Percentiles rank a stretch among this genome's conserved stretches.
These are phyloP conservation scores for Drosophila lacertosa DNA, from an alignment of 1,140 invertebrate species.

Conservation along the genomic window DNA sequence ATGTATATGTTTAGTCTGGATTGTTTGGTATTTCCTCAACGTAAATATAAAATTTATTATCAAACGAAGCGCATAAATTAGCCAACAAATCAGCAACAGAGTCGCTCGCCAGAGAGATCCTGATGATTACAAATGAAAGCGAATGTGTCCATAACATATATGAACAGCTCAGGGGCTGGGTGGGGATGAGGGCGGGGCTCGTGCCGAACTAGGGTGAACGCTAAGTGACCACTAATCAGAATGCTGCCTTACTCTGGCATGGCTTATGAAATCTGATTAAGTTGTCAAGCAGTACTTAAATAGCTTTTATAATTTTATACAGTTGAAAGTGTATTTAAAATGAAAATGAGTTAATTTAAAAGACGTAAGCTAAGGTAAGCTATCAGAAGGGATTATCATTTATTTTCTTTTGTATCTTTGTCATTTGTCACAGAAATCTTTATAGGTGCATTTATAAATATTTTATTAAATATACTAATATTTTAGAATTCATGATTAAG, in stretches of 20 bases:
- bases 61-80: constrained; percentile 73
- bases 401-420: too few species aligned
- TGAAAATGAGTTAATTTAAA: too few species aligned
- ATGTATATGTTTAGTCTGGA: neutral
- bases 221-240: constrained; percentile 24
- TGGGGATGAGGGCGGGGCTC: neutral
- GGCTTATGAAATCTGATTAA: neutral
- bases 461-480: too few species aligned
- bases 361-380: too few species aligned
- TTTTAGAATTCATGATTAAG: too few species aligned
- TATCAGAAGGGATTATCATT: too few species aligned
- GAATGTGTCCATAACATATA: constrained; percentile 6
- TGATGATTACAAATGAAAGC: constrained; percentile 77
- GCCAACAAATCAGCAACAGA: constrained; percentile 64
- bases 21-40: constrained; percentile 67
- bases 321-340: neutral
- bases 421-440: too few species aligned
- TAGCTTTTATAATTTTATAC: neutral
- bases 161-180: neutral
- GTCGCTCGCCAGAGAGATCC: constrained; percentile 11
- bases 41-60: constrained; percentile 83
- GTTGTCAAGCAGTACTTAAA: constrained; percentile 1
- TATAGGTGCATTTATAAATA: too few species aligned
- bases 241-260: neutral
- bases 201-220: neutral